phyloP scores from a whole-genome alignment of 2,888 invertebrate genomes.

The Amiota minor region DNA sequence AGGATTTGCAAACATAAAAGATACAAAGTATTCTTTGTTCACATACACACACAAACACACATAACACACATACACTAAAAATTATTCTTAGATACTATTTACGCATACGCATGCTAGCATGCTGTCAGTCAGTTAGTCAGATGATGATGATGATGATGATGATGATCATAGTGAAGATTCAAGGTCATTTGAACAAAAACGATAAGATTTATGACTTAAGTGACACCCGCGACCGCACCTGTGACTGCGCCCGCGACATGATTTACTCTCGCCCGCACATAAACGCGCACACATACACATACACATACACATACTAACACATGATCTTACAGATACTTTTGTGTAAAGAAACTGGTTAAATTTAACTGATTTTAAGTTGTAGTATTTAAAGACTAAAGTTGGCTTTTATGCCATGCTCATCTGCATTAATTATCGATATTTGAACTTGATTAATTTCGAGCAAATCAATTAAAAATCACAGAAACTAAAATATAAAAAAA shows the following conservation, averaged over 20 bases:
- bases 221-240: conserved; percentile 53
- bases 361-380: neutral
- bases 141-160: too few relatives aligned
- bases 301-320: neutral
- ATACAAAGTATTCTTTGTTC: too few relatives aligned
- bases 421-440: conserved; percentile 61
- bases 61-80: too few relatives aligned
- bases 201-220: conserved; percentile 60
- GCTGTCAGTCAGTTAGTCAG: too few relatives aligned
- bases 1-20: too few relatives aligned
- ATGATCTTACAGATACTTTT: neutral
- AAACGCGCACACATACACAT: too few relatives aligned
- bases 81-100: too few relatives aligned
- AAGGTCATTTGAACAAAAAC: conserved; percentile 47
- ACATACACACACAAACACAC: too few relatives aligned
- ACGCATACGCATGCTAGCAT: too few relatives aligned
- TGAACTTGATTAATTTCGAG: conserved; percentile 54
- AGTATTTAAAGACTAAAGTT: conserved; percentile 45
- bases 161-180: conserved; percentile 20
- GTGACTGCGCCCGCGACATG: conserved; percentile 9
- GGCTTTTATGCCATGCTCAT: conserved; percentile 51
- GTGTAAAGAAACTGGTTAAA: neutral
- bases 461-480: conserved; percentile 6
- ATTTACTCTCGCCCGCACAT: neutral
- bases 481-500: neutral